Conservation (phyloP, 2,888 invertebrate species). For the Chymomyza fuscimana region DNA sequence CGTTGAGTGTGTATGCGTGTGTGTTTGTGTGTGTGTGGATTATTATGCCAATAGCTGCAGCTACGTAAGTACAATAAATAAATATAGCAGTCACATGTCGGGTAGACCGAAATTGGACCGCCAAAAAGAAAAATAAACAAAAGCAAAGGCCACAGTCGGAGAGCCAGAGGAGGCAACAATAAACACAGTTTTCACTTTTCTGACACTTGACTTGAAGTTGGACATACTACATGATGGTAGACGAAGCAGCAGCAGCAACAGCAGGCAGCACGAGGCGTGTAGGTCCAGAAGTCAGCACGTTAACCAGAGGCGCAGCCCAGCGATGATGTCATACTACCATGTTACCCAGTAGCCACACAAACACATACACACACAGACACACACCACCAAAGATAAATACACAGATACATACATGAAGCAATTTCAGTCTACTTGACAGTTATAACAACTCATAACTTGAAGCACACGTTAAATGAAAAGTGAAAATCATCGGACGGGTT, state of each 20-base stretch:
- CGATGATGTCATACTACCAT: constrained; percentile 64
- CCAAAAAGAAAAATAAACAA: constrained; percentile 70
- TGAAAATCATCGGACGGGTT: constrained; percentile 56
- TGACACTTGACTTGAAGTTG: constrained; percentile 65
- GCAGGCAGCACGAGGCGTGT: background rate
- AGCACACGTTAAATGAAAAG: constrained; percentile 69
- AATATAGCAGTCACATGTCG: constrained; percentile 35
- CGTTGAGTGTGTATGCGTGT: background rate
- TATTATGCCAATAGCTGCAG: constrained; percentile 74
- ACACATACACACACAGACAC: constrained; percentile 22
- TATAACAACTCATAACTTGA: constrained; percentile 37
- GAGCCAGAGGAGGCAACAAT: constrained; percentile 39
- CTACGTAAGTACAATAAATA: constrained; percentile 65
- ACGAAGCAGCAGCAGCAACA: constrained; percentile 15
- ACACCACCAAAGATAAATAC: constrained; percentile 10
- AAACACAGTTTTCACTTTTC: constrained; percentile 72
- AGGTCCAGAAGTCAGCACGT: constrained; percentile 62
- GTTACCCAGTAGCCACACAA: constrained; percentile 1
- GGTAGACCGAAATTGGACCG: constrained; percentile 67
- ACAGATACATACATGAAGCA: constrained; percentile 1
- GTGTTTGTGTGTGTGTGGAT: constrained; percentile 34
- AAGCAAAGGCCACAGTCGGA: constrained; percentile 25
- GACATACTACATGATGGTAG: constrained; percentile 20
- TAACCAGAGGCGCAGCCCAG: constrained; percentile 14
- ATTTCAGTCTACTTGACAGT: background rate